Conservation (phyloP, 1,140 invertebrate genomes). For the Drosophila mojavensis region DNA sequence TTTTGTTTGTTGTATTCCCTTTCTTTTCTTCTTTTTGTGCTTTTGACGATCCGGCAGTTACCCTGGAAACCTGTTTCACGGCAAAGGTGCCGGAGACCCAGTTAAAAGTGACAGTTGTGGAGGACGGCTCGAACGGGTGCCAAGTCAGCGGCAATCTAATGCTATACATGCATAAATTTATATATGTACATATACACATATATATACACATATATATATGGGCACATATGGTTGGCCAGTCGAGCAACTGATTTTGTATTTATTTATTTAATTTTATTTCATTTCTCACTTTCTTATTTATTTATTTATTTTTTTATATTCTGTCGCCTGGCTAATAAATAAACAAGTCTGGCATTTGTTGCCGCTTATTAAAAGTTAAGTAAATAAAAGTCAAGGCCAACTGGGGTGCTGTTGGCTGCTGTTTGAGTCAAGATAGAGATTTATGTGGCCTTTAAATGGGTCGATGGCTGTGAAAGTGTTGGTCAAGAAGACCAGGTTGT, state of each 20-base stretch:
- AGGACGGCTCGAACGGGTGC: conserved; percentile 10
- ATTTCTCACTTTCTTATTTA: conserved; percentile 11
- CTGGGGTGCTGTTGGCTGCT: conserved; percentile 14
- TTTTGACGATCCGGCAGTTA: conserved; percentile 10
- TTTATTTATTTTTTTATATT: conserved; percentile 27
- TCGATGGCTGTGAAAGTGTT: conserved; percentile 49
- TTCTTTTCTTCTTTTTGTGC: neutral
- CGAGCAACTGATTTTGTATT: conserved; percentile 50
- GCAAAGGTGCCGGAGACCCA: conserved; percentile 3
- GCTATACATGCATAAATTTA: conserved; percentile 48
- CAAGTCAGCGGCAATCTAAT: conserved; percentile 57
- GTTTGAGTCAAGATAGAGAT: conserved; percentile 45
- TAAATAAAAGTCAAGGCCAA: conserved; percentile 78
- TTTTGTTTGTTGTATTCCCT: conserved; percentile 6
- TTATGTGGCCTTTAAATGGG: conserved; percentile 57
- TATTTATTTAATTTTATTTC: conserved; percentile 11
- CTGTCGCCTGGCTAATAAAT: conserved; percentile 63
- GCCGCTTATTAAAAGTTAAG: conserved; percentile 54
- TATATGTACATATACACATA: conserved; percentile 17
- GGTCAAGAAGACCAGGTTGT: neutral
- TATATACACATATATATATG: conserved; percentile 1
- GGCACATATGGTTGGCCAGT: conserved; percentile 31
- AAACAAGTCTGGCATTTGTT: conserved; percentile 62
- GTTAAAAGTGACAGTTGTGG: conserved; percentile 58
- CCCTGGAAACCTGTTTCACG: conserved; percentile 56